Conservation (phyloP, 1,140 invertebrate genomes). For the Psix sp. region DNA sequence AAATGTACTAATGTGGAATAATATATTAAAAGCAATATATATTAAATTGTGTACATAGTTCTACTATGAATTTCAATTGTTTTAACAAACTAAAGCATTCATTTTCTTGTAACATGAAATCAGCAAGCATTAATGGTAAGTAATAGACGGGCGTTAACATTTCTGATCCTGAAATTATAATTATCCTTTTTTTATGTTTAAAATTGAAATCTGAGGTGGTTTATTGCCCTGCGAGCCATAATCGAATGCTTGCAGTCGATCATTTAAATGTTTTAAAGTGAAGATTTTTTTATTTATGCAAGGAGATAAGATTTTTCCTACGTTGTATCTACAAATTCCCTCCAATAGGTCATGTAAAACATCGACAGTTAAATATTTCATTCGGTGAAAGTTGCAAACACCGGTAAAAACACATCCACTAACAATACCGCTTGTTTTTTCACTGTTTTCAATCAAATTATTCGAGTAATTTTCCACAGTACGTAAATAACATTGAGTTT, state of each 20-base stretch:
- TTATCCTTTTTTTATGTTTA: background rate
- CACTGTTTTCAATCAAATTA: too few species aligned
- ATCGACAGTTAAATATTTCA: conserved; percentile 1
- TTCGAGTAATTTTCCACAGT: too few species aligned
- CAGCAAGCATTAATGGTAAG: background rate
- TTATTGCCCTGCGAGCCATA: background rate
- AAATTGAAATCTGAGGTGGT: background rate
- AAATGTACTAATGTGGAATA: background rate
- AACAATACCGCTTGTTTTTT: too few species aligned
- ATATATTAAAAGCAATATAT: too few species aligned
- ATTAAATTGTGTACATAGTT: background rate
- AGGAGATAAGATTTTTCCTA: conserved; percentile 2
- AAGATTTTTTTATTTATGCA: conserved; percentile 3
- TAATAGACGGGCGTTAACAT: conserved; percentile 5
- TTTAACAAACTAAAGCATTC: background rate
- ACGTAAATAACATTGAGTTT: too few species aligned
- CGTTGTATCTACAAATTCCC: background rate
- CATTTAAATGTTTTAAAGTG: background rate
- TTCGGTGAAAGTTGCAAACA: conserved; percentile 5
- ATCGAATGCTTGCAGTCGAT: background rate
- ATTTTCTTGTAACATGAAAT: background rate
- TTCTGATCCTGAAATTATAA: conserved; percentile 1
- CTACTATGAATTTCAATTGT: background rate
- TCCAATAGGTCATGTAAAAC: background rate
- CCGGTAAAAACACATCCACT: too few species aligned